phyloP scores from a whole-genome alignment of 23 tunicate species.

The Styela plicata region DNA sequence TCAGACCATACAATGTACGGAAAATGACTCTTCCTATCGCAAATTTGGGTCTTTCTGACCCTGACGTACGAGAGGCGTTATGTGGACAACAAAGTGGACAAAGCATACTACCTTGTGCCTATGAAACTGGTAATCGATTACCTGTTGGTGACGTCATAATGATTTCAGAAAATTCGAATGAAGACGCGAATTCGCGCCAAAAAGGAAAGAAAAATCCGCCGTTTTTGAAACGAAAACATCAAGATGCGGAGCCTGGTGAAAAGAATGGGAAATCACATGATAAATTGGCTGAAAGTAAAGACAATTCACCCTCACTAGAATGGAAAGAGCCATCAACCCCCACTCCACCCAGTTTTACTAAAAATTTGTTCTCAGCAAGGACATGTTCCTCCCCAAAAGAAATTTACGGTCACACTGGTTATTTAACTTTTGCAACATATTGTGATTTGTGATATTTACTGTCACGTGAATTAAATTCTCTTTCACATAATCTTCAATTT shows the following conservation, averaged over 20 bases:
- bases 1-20: conserved; percentile 63
- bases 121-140: conserved; percentile 51
- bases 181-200: background rate
- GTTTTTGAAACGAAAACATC: background rate
- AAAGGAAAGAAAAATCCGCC: no score
- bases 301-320: background rate
- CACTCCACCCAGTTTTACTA: conserved; percentile 66
- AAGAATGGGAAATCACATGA: conserved; percentile 17
- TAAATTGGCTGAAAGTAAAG: background rate
- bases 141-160: conserved; percentile 68
- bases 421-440: conserved; percentile 82
- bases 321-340: conserved; percentile 15
- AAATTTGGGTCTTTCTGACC: conserved; percentile 55
- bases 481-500: no score
- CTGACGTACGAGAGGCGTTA: conserved; percentile 27
- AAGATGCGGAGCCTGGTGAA: background rate
- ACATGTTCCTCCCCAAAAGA: conserved; percentile 79
- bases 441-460: background rate
- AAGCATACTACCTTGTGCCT: conserved; percentile 44
- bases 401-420: conserved; percentile 97
- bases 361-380: conserved; percentile 45
- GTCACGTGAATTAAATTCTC: background rate
- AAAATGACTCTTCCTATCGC: conserved; percentile 58
- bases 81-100: background rate
- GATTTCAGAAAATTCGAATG: conserved; percentile 23